Conservation (phyloP, 2,113 vertebrate genomes). For the Corynorhinus townsendii region DNA sequence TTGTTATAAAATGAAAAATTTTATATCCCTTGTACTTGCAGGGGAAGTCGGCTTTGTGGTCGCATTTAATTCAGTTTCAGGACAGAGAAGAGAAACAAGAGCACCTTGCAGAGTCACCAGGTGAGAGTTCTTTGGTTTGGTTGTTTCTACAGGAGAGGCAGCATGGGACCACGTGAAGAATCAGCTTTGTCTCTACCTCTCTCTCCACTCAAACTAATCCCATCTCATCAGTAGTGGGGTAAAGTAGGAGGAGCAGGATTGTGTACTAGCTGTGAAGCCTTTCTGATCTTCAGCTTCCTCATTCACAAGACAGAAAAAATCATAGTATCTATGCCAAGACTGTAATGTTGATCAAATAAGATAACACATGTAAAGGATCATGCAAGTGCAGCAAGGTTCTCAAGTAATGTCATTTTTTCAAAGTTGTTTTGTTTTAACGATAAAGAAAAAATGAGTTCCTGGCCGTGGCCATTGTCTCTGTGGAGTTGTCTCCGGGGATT, state of each 20-base stretch:
- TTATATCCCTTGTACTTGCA: conserved; percentile 67
- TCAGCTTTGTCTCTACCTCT: neutral
- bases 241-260: neutral
- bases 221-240: neutral
- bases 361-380: neutral
- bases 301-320: neutral
- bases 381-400: neutral
- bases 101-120: conserved; percentile 85
- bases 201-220: neutral
- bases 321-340: neutral
- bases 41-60: conserved; percentile 98
- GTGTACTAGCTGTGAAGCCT: neutral
- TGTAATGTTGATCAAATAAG: neutral
- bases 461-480: neutral
- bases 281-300: neutral
- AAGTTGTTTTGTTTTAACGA: neutral
- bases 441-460: neutral
- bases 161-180: neutral
- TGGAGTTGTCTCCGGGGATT: neutral
- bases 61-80: conserved; percentile 95
- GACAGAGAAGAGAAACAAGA: conserved; percentile 90
- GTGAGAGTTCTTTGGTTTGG: conserved; percentile 74
- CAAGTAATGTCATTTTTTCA: neutral
- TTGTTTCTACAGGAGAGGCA: neutral
- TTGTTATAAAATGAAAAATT: neutral